phyloP scores from a whole-genome alignment of 2,888 invertebrate species.

The Microdon myrmicae region DNA sequence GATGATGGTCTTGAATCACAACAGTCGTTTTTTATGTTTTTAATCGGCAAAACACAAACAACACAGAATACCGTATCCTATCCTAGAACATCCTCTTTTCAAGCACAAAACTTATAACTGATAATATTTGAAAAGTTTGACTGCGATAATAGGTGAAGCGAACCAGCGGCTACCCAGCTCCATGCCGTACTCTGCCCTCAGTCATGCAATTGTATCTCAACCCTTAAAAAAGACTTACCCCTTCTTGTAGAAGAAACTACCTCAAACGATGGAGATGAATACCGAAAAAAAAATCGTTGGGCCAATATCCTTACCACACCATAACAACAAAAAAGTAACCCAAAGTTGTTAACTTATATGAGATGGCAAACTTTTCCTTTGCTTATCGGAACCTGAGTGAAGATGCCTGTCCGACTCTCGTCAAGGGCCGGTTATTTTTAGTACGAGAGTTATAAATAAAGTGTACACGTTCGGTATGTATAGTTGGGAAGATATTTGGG shows the following conservation, averaged over 20 bases:
- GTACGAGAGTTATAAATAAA: no score
- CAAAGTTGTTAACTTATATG: constrained; percentile 52
- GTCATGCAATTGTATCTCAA: background rate
- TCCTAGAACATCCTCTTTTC: no score
- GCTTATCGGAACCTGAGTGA: constrained; percentile 46
- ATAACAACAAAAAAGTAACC: constrained; percentile 26
- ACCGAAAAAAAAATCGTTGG: constrained; percentile 43
- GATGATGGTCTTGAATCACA: no score
- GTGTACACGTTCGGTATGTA: no score
- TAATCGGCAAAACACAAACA: no score
- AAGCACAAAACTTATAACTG: constrained; percentile 28
- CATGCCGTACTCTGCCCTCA: background rate
- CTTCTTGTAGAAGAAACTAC: no score
- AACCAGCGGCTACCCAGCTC: constrained; percentile 17
- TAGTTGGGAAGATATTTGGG: no score
- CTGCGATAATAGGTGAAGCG: constrained; percentile 36
- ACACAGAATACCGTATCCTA: no score
- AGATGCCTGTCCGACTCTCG: constrained; percentile 28
- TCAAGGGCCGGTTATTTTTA: no score
- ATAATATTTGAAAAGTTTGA: constrained; percentile 48
- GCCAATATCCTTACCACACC: constrained; percentile 39
- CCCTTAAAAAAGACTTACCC: background rate
- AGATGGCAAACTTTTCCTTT: constrained; percentile 47
- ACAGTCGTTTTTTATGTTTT: no score
- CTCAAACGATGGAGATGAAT: constrained; percentile 13